Percentiles rank a stretch among this genome's conserved stretches.
phyloP scores from a whole-genome alignment of 37 sponge, comb jelly and placozoan genomes.

The Crambe crambe region DNA sequence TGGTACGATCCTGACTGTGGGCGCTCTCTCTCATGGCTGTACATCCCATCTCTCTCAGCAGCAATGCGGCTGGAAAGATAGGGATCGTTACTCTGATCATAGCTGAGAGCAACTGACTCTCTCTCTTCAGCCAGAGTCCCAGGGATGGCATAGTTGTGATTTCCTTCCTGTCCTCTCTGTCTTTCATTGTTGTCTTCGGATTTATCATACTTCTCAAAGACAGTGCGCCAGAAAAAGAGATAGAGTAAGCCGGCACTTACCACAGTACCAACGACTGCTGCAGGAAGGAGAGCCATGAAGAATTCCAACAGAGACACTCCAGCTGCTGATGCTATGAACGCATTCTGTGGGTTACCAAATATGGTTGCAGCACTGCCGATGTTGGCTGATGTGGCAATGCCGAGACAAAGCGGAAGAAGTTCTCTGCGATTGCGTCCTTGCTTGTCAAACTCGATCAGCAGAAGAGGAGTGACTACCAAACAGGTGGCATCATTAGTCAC shows the following conservation, averaged over 20 bases:
- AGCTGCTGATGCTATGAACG: slow-evolving; percentile 81
- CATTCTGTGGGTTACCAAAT: slow-evolving; percentile 92
- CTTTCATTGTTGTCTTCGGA: slow-evolving; percentile 12
- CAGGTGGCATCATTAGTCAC: slow-evolving; percentile 87
- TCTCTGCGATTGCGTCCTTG: slow-evolving; percentile 63
- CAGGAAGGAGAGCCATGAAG: slow-evolving; percentile 71
- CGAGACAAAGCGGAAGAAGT: slow-evolving; percentile 69
- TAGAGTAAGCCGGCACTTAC: slow-evolving; percentile 64
- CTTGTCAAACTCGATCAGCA: slow-evolving; percentile 56
- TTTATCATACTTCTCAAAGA: slow-evolving; percentile 31
- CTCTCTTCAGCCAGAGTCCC: slow-evolving; percentile 59
- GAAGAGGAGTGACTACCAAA: slow-evolving; percentile 78
- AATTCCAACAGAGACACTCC: slow-evolving; percentile 58
- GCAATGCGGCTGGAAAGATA: slow-evolving; percentile 54
- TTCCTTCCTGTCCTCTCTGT: slow-evolving; percentile 8
- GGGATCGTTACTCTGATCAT: slow-evolving; percentile 67
- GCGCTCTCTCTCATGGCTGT: slow-evolving; percentile 18
- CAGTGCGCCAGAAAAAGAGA: slow-evolving; percentile 36
- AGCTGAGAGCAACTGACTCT: slow-evolving; percentile 59
- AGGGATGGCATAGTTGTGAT: slow-evolving; percentile 24
- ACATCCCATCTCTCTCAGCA: slow-evolving; percentile 48
- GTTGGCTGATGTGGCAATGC: slow-evolving; percentile 85
- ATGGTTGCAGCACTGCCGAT: slow-evolving; percentile 91
- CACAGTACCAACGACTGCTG: slow-evolving; percentile 64
- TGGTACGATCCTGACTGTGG: slow-evolving; percentile 28